phyloP scores from a whole-genome alignment of 2,113 vertebrate genomes.

The Carollia perspicillata region DNA sequence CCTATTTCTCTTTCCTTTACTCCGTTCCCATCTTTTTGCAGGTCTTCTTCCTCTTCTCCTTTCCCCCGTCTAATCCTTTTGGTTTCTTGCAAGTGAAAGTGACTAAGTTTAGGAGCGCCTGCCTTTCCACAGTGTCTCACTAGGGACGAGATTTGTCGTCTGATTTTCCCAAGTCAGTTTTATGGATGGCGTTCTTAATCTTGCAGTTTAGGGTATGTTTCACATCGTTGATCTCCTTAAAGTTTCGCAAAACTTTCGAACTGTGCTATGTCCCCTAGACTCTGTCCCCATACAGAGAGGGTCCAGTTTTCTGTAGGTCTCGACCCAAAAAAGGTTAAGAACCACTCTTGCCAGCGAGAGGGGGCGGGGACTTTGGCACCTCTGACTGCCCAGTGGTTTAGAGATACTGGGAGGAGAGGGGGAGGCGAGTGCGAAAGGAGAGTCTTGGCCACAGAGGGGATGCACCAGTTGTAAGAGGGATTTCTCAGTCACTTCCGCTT shows the following conservation, averaged over 20 bases:
- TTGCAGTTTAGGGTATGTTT: background rate
- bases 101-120: background rate
- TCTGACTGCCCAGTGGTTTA: background rate
- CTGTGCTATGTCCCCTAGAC: background rate
- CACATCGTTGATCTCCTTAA: background rate
- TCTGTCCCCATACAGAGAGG: background rate
- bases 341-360: background rate
- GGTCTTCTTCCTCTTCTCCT: background rate
- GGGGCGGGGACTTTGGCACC: background rate
- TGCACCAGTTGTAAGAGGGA: background rate
- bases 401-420: background rate
- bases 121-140: background rate
- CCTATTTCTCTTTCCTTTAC: background rate
- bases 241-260: background rate
- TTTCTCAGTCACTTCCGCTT: conserved; percentile 37
- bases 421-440: background rate
- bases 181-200: background rate
- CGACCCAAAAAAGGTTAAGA: conserved; percentile 53
- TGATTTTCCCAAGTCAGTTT: background rate
- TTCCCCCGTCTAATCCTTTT: background rate
- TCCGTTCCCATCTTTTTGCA: background rate
- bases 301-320: conserved; percentile 13
- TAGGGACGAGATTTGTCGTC: background rate
- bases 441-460: background rate
- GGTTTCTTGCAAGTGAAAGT: conserved; percentile 6